These are phyloP conservation scores for Nanger granti DNA, from an alignment of 2,113 vertebrate genomes.

Conservation along the genomic window DNA sequence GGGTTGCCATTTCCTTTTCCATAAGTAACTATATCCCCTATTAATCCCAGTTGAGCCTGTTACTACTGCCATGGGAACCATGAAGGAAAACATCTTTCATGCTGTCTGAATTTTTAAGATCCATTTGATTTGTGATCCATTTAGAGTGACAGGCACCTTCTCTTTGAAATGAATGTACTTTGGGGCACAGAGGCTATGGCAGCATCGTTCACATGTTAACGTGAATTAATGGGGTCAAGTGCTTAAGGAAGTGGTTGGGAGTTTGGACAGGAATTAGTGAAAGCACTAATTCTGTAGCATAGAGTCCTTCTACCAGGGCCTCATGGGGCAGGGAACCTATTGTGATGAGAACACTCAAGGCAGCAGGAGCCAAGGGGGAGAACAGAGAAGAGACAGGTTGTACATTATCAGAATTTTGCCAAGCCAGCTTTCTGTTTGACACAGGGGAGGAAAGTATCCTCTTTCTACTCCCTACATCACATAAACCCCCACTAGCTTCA, in stretches of 20 bases:
- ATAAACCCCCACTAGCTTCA: background rate
- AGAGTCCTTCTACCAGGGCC: background rate
- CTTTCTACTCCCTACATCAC: background rate
- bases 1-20: background rate
- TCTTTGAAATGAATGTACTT: background rate
- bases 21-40: background rate
- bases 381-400: background rate
- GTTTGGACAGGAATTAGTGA: background rate
- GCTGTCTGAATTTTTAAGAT: background rate
- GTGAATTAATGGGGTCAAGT: background rate
- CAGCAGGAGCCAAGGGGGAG: background rate
- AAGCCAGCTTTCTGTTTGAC: background rate
- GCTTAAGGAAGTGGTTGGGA: background rate
- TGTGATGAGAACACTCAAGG: background rate
- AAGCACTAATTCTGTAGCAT: background rate
- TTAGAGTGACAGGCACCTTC: background rate
- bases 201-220: background rate
- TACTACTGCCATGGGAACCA: background rate
- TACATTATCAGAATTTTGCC: background rate
- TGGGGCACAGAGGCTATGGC: background rate
- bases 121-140: background rate
- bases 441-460: too few species aligned
- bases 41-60: background rate
- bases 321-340: rapidly evolving
- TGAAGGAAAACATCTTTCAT: background rate